Conservation (phyloP, 2,888 invertebrate genomes). For the Diploptera punctata region DNA sequence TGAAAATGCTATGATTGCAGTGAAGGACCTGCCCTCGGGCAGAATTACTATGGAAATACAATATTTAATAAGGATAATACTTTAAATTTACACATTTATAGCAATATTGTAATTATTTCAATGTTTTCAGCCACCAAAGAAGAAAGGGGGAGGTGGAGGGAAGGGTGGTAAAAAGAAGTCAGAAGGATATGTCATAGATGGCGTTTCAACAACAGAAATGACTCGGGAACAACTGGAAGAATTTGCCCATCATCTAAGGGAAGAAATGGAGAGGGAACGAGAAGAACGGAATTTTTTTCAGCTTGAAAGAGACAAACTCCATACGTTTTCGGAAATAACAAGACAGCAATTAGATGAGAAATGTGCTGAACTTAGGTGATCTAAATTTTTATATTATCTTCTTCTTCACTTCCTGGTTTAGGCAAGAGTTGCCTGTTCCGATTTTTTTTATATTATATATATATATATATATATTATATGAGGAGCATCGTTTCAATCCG, state of each 20-base stretch:
- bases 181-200: slow-evolving; percentile 70
- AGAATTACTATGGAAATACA: no score
- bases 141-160: slow-evolving; percentile 39
- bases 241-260: slow-evolving; percentile 83
- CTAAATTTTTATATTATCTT: no score
- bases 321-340: slow-evolving; percentile 96
- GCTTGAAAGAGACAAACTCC: slow-evolving; percentile 90
- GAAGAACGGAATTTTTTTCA: slow-evolving; percentile 97
- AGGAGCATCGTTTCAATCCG: no score
- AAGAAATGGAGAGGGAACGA: slow-evolving; percentile 91
- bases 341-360: slow-evolving; percentile 87
- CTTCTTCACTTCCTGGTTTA: no score
- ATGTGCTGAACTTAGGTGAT: slow-evolving; percentile 68
- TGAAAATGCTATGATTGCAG: no score
- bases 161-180: slow-evolving; percentile 49
- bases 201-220: slow-evolving; percentile 92
- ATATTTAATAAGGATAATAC: no score
- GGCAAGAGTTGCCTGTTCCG: no score
- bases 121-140: slow-evolving; percentile 42
- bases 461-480: no score
- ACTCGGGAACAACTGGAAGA: slow-evolving; percentile 90
- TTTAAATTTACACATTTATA: no score
- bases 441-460: no score
- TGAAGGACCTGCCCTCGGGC: no score
- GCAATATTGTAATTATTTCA: no score